Percentiles rank a stretch among this genome's conserved stretches.
phyloP scores from a whole-genome alignment of 1,140 invertebrate genomes.

The Heliconius hewitsoni region DNA sequence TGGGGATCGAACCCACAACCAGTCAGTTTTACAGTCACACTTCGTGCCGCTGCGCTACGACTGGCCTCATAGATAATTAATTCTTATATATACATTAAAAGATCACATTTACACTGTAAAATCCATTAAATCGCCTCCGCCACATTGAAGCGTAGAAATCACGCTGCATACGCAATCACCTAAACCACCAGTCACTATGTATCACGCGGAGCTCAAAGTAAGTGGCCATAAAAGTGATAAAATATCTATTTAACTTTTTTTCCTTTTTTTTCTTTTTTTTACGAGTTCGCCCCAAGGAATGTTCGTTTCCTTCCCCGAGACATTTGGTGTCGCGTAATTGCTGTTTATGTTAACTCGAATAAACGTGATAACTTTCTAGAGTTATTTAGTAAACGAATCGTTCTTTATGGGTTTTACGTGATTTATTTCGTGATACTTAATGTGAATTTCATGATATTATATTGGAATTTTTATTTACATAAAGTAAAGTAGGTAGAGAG shows the following conservation, averaged over 20 bases:
- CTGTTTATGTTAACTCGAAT: slow-evolving; percentile 69
- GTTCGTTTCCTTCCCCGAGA: slow-evolving; percentile 63
- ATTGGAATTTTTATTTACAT: neutral
- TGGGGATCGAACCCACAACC: too few relatives aligned
- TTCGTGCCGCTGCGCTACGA: too few relatives aligned
- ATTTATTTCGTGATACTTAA: slow-evolving; percentile 9
- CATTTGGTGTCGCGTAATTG: slow-evolving; percentile 66
- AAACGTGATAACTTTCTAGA: slow-evolving; percentile 46
- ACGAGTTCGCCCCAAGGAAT: slow-evolving; percentile 52
- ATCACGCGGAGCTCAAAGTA: slow-evolving; percentile 66
- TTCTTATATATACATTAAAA: neutral
- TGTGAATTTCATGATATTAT: neutral
- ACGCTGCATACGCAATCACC: slow-evolving; percentile 43
- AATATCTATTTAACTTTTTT: slow-evolving; percentile 77
- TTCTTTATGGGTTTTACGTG: slow-evolving; percentile 27
- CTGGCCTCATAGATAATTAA: too few relatives aligned
- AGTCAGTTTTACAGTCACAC: too few relatives aligned
- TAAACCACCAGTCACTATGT: slow-evolving; percentile 50
- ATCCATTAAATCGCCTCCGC: neutral
- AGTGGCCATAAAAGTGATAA: slow-evolving; percentile 77
- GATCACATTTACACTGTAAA: neutral
- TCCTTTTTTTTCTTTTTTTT: slow-evolving; percentile 49
- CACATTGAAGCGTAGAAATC: slow-evolving; percentile 44
- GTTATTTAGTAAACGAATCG: slow-evolving; percentile 30
- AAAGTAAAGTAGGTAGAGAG: neutral